A percentile compares a stretch with the other conserved stretches of the same genome.
Conservation (phyloP, 1,140 invertebrate species). For the Mycetomoellerius zeteki region DNA sequence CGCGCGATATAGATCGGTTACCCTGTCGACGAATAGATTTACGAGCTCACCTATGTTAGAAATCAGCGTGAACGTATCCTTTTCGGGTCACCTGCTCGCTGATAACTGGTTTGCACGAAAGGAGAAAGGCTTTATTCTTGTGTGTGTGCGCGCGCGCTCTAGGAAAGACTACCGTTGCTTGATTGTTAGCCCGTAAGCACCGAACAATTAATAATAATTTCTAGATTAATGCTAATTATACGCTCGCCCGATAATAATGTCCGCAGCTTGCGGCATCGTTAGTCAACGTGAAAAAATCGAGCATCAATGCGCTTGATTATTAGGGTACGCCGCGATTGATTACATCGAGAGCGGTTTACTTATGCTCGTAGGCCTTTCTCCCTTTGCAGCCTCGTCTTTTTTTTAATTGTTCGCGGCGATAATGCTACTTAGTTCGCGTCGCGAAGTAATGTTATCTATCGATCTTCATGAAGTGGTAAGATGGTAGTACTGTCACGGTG, state of each 20-base stretch:
- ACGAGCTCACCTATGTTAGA: conserved; percentile 68
- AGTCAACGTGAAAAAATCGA: conserved; percentile 38
- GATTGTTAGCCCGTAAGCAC: conserved; percentile 8
- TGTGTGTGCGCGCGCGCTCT: neutral
- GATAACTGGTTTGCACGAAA: conserved; percentile 70
- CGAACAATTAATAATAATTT: conserved; percentile 52
- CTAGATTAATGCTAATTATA: conserved; percentile 63
- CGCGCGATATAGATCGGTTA: conserved; percentile 76
- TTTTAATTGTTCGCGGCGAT: conserved; percentile 56
- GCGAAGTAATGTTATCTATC: conserved; percentile 31
- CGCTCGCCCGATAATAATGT: conserved; percentile 49
- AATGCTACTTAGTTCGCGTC: conserved; percentile 58
- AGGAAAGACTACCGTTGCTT: conserved; percentile 21
- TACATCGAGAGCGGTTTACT: conserved; percentile 36
- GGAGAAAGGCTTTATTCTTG: conserved; percentile 63
- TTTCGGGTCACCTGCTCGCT: conserved; percentile 69
- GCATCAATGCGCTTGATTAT: conserved; percentile 56
- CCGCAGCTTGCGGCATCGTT: conserved; percentile 30
- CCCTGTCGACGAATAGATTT: conserved; percentile 75
- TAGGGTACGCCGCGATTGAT: conserved; percentile 52
- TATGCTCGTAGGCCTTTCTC: neutral
- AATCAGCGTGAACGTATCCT: conserved; percentile 75
- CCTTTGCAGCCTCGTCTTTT: neutral
- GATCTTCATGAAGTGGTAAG: conserved; percentile 63
- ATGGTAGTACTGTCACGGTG: conserved; percentile 54